Conservation (phyloP, 92 coral and sea anemone species). For the Anthopleura xanthogrammica region DNA sequence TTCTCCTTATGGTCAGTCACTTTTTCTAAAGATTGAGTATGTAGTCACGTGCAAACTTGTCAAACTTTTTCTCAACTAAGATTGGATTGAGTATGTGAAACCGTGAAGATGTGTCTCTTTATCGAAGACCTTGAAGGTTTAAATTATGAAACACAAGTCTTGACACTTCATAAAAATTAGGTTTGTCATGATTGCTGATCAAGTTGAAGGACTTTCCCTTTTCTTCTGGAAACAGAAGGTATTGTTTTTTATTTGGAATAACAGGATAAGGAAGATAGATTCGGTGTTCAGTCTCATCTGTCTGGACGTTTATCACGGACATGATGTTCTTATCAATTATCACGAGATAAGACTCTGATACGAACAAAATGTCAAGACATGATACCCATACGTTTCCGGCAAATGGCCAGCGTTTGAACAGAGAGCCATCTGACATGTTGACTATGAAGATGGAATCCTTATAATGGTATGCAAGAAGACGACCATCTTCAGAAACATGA, state of each 20-base stretch:
- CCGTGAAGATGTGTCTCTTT: too few relatives aligned
- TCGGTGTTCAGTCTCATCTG: background rate
- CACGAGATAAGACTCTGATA: background rate
- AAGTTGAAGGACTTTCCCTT: background rate
- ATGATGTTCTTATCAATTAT: background rate
- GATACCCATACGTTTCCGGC: background rate
- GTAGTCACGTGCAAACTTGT: too few relatives aligned
- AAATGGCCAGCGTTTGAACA: background rate
- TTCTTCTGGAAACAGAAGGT: background rate
- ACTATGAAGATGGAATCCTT: background rate
- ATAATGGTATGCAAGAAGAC: background rate
- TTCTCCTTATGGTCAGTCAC: too few relatives aligned
- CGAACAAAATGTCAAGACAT: background rate
- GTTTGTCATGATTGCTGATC: background rate
- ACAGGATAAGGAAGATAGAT: background rate
- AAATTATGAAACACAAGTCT: background rate
- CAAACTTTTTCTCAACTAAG: too few relatives aligned
- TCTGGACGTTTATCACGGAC: background rate
- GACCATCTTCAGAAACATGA: constrained; percentile 27
- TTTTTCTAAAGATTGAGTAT: too few relatives aligned
- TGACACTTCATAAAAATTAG: background rate
- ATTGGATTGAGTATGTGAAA: too few relatives aligned
- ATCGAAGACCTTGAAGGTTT: background rate
- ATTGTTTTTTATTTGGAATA: background rate
- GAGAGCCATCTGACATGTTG: background rate